Evolutionary conservation across 2,113 vertebrate genomes (phyloP).

Genomic region (Polyodon spathula): DNA sequence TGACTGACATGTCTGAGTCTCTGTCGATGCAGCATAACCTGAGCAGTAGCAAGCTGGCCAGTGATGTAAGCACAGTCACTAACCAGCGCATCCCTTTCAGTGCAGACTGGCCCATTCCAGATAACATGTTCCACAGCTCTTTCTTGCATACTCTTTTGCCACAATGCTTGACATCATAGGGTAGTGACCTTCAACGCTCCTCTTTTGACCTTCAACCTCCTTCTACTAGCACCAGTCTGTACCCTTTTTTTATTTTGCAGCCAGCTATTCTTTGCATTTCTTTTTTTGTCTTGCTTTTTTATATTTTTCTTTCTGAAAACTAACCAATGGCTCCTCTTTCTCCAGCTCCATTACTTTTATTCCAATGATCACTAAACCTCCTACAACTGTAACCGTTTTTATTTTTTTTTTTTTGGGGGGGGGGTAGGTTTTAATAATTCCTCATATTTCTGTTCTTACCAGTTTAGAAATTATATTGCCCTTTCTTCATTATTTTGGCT

Average conservation of each 20-base stretch:
- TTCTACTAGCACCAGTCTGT: constrained; percentile 29
- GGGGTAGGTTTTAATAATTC: not conserved
- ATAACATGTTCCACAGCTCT: constrained; percentile 2
- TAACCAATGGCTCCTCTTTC: constrained; percentile 4
- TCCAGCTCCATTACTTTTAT: not conserved
- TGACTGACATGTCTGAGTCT: constrained; percentile 94
- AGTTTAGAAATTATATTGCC: no score
- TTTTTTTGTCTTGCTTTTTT: constrained; percentile 2
- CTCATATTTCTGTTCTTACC: no score
- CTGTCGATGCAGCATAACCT: constrained; percentile 88
- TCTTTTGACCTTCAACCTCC: constrained; percentile 24
- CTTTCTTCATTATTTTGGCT: no score
- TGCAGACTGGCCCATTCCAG: constrained; percentile 1
- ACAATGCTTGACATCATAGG: constrained; percentile 45
- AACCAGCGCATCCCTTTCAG: constrained; percentile 10
- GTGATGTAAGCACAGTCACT: constrained; percentile 66
- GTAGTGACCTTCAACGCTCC: constrained; percentile 60
- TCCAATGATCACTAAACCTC: not conserved
- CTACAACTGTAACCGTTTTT: constrained; percentile 15
- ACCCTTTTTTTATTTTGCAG: constrained; percentile 28
- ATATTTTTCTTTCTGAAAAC: constrained; percentile 30
- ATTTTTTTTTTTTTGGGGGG: constrained; percentile 14
- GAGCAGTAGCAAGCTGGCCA: constrained; percentile 88
- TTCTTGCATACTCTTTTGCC: constrained; percentile 22
- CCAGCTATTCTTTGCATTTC: not conserved